Percentiles rank a stretch among this genome's conserved stretches.
These are phyloP conservation scores for Trochalopteron elliotii DNA, from an alignment of 2,113 vertebrate genomes.

Conservation along the genomic window DNA sequence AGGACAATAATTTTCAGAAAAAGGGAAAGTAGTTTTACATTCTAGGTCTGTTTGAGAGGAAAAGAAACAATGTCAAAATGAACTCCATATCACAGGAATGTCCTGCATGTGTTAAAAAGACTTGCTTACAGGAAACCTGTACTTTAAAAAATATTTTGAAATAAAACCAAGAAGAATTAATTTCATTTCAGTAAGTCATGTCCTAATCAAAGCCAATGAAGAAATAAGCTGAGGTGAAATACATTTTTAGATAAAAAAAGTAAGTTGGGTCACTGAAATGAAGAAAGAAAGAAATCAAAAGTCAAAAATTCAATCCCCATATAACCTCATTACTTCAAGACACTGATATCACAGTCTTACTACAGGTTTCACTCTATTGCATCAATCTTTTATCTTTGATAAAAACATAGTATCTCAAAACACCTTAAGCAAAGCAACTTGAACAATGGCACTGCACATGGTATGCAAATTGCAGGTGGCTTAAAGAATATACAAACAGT, in stretches of 20 bases:
- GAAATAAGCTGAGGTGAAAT: neutral
- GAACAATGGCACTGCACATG: neutral
- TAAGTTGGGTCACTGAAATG: neutral
- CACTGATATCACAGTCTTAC: neutral
- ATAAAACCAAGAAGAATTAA: neutral
- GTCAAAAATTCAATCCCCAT: neutral
- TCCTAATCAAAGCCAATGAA: neutral
- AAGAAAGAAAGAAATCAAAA: neutral
- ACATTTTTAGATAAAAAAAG: neutral
- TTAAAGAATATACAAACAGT: neutral
- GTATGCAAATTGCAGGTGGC: slow-evolving; percentile 34
- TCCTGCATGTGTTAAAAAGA: neutral
- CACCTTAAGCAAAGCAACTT: neutral
- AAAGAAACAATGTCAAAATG: neutral
- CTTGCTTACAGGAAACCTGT: neutral
- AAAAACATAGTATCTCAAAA: neutral
- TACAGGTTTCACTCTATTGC: neutral
- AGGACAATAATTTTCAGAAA: neutral
- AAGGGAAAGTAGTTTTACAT: neutral
- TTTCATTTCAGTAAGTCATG: neutral
- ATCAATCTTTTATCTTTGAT: neutral
- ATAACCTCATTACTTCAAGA: neutral
- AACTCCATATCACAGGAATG: neutral
- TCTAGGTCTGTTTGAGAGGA: slow-evolving; percentile 11
- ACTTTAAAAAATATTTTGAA: neutral